Percentiles rank a stretch among this genome's conserved stretches.
phyloP scores from a whole-genome alignment of 2,797 vertebrate species.

The Enteromius anoplus region DNA sequence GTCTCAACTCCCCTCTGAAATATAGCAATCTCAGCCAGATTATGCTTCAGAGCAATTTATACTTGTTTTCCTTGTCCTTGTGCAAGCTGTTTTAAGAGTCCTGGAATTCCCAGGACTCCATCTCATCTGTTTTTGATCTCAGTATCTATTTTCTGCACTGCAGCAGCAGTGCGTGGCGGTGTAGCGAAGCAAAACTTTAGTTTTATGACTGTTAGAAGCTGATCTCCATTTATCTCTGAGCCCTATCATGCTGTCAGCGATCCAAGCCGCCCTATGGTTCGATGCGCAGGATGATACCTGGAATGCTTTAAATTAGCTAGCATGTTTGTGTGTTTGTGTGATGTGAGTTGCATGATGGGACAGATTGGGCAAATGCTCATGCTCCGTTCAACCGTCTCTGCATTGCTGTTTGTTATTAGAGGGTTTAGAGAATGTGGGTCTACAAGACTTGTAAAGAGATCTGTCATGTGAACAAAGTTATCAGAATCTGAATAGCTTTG shows the following conservation, averaged over 20 bases:
- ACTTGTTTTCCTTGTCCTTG: slow-evolving; percentile 51
- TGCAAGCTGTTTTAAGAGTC: slow-evolving; percentile 51
- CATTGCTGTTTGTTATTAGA: slow-evolving; percentile 6
- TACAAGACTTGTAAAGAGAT: slow-evolving; percentile 5
- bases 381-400: neutral
- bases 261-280: slow-evolving; percentile 3
- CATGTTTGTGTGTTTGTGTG: slow-evolving; percentile 7
- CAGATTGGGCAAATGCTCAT: slow-evolving; percentile 9
- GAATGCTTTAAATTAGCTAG: slow-evolving; percentile 42
- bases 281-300: slow-evolving; percentile 22
- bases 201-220: slow-evolving; percentile 49
- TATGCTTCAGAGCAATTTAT: slow-evolving; percentile 42
- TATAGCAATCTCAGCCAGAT: slow-evolving; percentile 51
- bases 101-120: slow-evolving; percentile 22
- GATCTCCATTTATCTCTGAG: slow-evolving; percentile 12
- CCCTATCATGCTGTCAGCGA: slow-evolving; percentile 13
- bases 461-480: slow-evolving; percentile 1
- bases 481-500: slow-evolving; percentile 13
- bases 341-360: neutral
- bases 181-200: slow-evolving; percentile 28
- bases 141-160: slow-evolving; percentile 43
- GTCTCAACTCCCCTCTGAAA: slow-evolving; percentile 44
- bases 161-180: slow-evolving; percentile 2
- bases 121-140: slow-evolving; percentile 55
- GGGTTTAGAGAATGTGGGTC: slow-evolving; percentile 11